phyloP scores from a whole-genome alignment of 1,140 invertebrate species.

The Pseudomyrmex pallidus region DNA sequence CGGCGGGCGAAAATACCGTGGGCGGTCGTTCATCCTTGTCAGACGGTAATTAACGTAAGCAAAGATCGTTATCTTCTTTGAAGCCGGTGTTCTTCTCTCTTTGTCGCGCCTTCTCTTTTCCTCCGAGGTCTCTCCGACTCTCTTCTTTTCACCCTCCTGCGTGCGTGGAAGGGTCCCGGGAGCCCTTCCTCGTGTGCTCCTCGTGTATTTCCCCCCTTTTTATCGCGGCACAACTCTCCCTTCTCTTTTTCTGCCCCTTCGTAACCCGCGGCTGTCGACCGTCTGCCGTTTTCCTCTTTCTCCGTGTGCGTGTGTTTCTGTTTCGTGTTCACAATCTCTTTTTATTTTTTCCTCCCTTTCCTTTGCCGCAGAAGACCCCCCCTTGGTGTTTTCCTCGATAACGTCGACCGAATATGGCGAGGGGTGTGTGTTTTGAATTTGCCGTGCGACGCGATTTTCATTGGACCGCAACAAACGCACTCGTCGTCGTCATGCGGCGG shows the following conservation, averaged over 20 bases:
- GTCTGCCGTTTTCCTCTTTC: conserved; percentile 51
- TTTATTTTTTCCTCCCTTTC: conserved; percentile 6
- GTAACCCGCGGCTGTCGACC: conserved; percentile 55
- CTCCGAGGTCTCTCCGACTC: neutral
- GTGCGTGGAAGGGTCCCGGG: conserved; percentile 31
- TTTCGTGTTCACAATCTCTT: conserved; percentile 21
- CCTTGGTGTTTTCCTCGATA: conserved; percentile 48
- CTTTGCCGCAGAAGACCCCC: neutral
- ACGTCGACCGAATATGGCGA: conserved; percentile 10
- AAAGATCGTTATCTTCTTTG: conserved; percentile 66
- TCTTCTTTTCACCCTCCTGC: conserved; percentile 55
- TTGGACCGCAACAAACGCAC: conserved; percentile 56
- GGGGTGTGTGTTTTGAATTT: conserved; percentile 49
- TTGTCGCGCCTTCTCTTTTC: conserved; percentile 11
- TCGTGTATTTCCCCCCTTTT: conserved; percentile 40
- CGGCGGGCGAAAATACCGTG: conserved; percentile 60
- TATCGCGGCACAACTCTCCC: neutral
- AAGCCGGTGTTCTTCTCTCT: conserved; percentile 43
- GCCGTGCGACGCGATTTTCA: conserved; percentile 61
- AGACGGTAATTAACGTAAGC: conserved; percentile 72
- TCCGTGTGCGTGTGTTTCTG: conserved; percentile 11
- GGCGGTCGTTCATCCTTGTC: conserved; percentile 71
- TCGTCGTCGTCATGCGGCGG: conserved; percentile 12
- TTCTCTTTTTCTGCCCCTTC: conserved; percentile 5
- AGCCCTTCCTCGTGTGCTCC: conserved; percentile 32